Percentiles rank a stretch among this genome's conserved stretches.
phyloP scores from a whole-genome alignment of 2,797 vertebrate species.

The Sylvilagus floridanus region DNA sequence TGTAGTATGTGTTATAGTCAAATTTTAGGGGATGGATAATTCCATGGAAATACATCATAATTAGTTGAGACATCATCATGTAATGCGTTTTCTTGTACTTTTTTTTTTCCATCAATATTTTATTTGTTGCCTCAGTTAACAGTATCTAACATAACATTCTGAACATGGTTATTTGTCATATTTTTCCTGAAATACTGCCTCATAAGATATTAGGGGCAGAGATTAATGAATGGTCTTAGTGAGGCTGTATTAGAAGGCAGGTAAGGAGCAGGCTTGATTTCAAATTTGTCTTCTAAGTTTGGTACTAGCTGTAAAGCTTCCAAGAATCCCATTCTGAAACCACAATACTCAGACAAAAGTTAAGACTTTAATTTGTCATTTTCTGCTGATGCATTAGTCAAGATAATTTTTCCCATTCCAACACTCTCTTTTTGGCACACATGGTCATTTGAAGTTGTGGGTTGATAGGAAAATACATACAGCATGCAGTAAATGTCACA shows the following conservation, averaged over 20 bases:
- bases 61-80: background rate
- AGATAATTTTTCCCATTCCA: background rate
- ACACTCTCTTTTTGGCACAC: background rate
- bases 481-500: background rate
- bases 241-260: background rate
- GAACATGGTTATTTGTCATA: background rate
- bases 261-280: background rate
- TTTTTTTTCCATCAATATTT: background rate
- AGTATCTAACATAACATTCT: background rate
- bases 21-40: background rate
- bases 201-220: background rate
- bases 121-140: background rate
- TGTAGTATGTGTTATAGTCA: background rate
- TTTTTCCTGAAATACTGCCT: background rate
- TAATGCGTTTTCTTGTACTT: background rate
- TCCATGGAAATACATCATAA: background rate
- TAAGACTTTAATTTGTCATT: background rate
- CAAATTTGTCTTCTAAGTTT: background rate
- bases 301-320: background rate
- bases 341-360: background rate
- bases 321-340: background rate
- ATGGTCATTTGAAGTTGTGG: background rate
- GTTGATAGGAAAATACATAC: background rate
- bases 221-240: background rate
- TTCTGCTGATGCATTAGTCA: background rate